phyloP scores from a whole-genome alignment of 2,797 vertebrate species.

The Sphenopsis melanotis region DNA sequence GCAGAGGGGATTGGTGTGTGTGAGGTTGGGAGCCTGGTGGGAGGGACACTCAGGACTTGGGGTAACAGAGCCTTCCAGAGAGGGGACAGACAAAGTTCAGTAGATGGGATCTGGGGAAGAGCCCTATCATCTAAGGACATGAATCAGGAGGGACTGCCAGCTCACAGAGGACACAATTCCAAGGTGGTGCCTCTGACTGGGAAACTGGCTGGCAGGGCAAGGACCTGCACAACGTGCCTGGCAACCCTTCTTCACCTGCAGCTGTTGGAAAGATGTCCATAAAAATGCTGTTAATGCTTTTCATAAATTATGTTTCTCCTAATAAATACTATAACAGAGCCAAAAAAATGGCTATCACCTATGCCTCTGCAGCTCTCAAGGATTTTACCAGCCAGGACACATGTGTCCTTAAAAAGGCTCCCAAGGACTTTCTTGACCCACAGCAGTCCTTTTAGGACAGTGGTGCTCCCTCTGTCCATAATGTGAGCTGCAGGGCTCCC shows the following conservation, averaged over 20 bases:
- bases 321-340: not conserved
- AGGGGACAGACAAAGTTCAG: not conserved
- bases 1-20: not conserved
- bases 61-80: not conserved
- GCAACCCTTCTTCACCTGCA: not conserved
- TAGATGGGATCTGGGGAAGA: not conserved
- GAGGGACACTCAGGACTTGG: not conserved
- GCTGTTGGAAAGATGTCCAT: not conserved
- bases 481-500: not conserved
- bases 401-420: not conserved
- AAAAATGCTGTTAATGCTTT: not conserved
- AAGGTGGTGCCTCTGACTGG: not conserved
- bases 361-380: not conserved
- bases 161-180: not conserved
- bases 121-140: not conserved
- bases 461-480: not conserved
- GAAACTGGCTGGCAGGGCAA: not conserved
- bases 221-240: not conserved
- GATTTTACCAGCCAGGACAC: not conserved
- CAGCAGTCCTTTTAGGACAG: not conserved
- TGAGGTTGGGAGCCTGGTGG: not conserved
- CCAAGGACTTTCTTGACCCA: not conserved
- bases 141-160: not conserved
- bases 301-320: not conserved
- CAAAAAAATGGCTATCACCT: not conserved